Conservation (phyloP, 2,888 invertebrate species). For the Eugnorisma glareosa region DNA sequence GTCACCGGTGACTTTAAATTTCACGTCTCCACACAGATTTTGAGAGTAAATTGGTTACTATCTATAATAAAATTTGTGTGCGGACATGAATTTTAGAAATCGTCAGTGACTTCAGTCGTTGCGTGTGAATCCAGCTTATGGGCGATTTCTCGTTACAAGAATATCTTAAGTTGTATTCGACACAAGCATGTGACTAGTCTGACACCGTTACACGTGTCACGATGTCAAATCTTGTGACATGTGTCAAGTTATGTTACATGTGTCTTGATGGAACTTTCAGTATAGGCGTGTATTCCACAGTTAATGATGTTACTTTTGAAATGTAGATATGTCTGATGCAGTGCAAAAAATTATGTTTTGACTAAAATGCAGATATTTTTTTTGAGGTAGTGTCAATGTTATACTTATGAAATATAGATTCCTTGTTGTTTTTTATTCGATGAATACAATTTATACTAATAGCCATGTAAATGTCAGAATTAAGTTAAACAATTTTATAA, state of each 20-base stretch:
- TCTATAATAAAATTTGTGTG: neutral
- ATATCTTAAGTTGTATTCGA: neutral
- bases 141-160: neutral
- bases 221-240: neutral
- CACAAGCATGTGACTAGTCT: slow-evolving; percentile 8
- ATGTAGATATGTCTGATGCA: neutral
- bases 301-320: slow-evolving; percentile 29
- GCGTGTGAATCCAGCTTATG: neutral
- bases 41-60: neutral
- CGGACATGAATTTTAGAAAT: neutral
- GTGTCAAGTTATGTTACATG: slow-evolving; percentile 3
- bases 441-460: neutral
- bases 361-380: neutral
- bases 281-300: slow-evolving; percentile 55
- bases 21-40: neutral
- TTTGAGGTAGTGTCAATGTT: neutral
- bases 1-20: neutral
- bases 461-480: neutral
- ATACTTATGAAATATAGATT: neutral
- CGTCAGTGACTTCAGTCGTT: neutral
- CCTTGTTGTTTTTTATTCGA: neutral
- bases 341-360: neutral
- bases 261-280: slow-evolving; percentile 4
- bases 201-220: slow-evolving; percentile 5
- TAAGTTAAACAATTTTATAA: neutral